Conservation (phyloP, 2,888 invertebrate genomes). For the Blomia tropicalis region DNA sequence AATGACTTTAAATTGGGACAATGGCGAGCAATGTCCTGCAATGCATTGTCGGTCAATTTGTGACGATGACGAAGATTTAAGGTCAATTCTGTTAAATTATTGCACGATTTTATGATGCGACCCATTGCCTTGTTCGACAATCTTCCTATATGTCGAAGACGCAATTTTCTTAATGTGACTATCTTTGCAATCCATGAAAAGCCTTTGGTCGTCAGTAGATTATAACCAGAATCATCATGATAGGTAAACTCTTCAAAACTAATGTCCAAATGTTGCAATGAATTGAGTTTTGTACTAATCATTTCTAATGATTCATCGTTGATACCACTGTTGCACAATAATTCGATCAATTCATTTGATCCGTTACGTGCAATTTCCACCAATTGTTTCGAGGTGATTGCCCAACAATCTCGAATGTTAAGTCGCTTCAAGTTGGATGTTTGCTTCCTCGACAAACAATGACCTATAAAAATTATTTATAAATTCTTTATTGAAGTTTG, state of each 20-base stretch:
- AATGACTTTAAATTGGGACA: constrained; percentile 12
- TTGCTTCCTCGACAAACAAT: not conserved
- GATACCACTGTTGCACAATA: constrained; percentile 16
- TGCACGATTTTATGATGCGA: not conserved
- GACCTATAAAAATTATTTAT: not conserved
- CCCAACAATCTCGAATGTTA: constrained; percentile 18
- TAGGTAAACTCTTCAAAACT: constrained; percentile 20
- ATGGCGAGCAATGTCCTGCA: not conserved
- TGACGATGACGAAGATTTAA: constrained; percentile 20
- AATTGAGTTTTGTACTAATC: constrained; percentile 1
- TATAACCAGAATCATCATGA: not conserved
- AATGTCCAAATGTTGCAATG: constrained; percentile 14
- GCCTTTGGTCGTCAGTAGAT: not conserved
- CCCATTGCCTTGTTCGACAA: not conserved
- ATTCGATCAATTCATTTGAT: constrained; percentile 2
- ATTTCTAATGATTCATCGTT: constrained; percentile 7
- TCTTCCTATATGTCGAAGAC: constrained; percentile 18
- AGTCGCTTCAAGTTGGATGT: constrained; percentile 5
- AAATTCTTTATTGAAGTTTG: not conserved
- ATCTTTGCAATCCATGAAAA: constrained; percentile 11
- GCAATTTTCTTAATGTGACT: not conserved
- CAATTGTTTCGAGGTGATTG: not conserved
- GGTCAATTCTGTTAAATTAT: not conserved
- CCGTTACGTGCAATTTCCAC: not conserved
- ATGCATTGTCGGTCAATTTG: constrained; percentile 8